Percentiles rank a stretch among this genome's conserved stretches.
Conservation (phyloP, 1,140 invertebrate genomes). For the Microplitis mediator region DNA sequence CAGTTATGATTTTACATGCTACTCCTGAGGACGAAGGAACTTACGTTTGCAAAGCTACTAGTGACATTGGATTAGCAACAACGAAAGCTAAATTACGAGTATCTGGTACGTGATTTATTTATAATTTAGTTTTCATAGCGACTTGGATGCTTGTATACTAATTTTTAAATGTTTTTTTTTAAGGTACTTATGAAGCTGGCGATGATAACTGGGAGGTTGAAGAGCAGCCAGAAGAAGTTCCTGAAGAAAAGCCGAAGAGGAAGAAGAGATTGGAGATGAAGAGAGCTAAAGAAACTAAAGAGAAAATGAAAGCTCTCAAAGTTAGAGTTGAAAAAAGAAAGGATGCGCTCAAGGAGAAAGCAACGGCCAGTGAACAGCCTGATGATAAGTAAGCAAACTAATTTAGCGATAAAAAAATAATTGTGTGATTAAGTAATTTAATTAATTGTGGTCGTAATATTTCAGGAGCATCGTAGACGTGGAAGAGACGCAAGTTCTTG, state of each 20-base stretch:
- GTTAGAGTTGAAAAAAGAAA: constrained; percentile 62
- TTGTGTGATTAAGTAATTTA: neutral
- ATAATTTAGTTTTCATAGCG: neutral
- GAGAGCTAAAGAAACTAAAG: constrained; percentile 65
- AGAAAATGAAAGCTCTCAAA: constrained; percentile 63
- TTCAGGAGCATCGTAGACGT: constrained; percentile 59
- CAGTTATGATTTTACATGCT: constrained; percentile 72
- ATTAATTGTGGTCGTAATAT: constrained; percentile 1
- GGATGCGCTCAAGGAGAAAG: constrained; percentile 51
- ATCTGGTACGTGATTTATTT: constrained; percentile 56
- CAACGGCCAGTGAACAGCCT: constrained; percentile 51
- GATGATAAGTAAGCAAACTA: constrained; percentile 56
- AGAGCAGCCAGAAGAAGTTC: constrained; percentile 51
- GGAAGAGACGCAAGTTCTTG: constrained; percentile 62
- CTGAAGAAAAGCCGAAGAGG: constrained; percentile 52
- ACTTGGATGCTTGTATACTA: neutral
- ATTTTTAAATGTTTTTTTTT: constrained; percentile 14
- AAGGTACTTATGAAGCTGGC: constrained; percentile 33
- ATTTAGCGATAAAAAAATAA: constrained; percentile 7
- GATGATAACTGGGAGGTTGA: constrained; percentile 38
- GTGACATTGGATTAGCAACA: constrained; percentile 79
- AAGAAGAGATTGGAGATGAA: constrained; percentile 59
- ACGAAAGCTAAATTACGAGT: constrained; percentile 81
- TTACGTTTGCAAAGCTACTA: constrained; percentile 86
- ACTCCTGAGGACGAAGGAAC: constrained; percentile 77